phyloP scores from a whole-genome alignment of 2,797 vertebrate genomes.

The Sebastes paucispinis region DNA sequence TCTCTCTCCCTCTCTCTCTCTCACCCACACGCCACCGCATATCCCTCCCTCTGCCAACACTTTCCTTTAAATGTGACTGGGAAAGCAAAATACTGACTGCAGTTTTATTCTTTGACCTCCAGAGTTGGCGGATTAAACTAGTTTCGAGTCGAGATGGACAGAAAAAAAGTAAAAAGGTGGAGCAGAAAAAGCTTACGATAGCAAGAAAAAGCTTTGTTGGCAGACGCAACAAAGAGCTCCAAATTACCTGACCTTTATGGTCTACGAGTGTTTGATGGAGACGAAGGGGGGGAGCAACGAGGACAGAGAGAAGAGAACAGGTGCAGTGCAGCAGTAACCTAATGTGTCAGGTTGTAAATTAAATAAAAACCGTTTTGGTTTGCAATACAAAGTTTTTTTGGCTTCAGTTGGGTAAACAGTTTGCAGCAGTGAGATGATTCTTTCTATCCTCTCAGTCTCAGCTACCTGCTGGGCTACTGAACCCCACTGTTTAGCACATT shows the following conservation, averaged over 20 bases:
- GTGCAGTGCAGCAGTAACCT: conserved; percentile 15
- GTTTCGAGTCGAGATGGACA: conserved; percentile 42
- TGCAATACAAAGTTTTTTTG: not conserved
- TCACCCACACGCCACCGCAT: not conserved
- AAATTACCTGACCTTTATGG: conserved; percentile 59
- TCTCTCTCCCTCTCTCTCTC: not conserved
- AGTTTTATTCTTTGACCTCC: conserved; percentile 33
- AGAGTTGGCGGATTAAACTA: conserved; percentile 44
- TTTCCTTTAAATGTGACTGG: conserved; percentile 18
- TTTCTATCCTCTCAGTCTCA: not conserved
- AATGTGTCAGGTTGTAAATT: conserved; percentile 2
- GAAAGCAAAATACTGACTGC: conserved; percentile 27
- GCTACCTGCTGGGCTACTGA: conserved; percentile 20
- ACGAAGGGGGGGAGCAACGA: not conserved
- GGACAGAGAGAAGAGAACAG: conserved; percentile 7
- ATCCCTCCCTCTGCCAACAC: not conserved
- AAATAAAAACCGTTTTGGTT: not conserved
- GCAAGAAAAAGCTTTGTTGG: conserved; percentile 49
- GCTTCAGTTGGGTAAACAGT: not conserved
- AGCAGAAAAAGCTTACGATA: conserved; percentile 26
- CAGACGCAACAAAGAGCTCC: conserved; percentile 44
- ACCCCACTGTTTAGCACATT: conserved; percentile 13
- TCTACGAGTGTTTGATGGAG: conserved; percentile 30
- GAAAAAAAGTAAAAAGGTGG: conserved; percentile 26
- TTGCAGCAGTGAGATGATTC: conserved; percentile 3